Conservation (phyloP, 2,888 invertebrate species). For the Drosophila bunnanda region DNA sequence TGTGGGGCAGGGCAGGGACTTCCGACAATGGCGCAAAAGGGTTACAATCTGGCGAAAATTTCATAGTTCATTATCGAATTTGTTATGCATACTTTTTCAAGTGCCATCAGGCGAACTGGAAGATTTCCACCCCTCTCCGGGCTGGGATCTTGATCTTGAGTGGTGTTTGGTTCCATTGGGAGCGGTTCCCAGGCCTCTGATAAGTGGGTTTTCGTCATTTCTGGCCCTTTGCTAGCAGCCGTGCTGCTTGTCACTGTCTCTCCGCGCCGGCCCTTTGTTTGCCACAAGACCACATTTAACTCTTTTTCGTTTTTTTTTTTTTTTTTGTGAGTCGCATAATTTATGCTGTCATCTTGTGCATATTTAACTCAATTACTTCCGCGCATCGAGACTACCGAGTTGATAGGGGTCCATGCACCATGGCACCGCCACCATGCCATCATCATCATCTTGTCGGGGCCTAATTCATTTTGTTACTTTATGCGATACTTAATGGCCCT, state of each 20-base stretch:
- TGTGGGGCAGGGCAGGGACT: constrained; percentile 39
- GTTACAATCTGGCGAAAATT: constrained; percentile 56
- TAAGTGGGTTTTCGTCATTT: constrained; percentile 64
- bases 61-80: constrained; percentile 82
- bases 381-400: constrained; percentile 59
- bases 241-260: constrained; percentile 49
- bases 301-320: constrained; percentile 44
- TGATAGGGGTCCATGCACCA: constrained; percentile 63
- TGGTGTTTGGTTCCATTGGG: constrained; percentile 34
- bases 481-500: constrained; percentile 66
- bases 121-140: constrained; percentile 54
- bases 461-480: constrained; percentile 76
- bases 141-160: constrained; percentile 33
- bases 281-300: constrained; percentile 75
- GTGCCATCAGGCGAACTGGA: constrained; percentile 43
- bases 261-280: constrained; percentile 50
- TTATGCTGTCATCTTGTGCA: constrained; percentile 79
- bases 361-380: constrained; percentile 80
- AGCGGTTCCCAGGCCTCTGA: constrained; percentile 60
- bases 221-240: constrained; percentile 55
- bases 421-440: constrained; percentile 45
- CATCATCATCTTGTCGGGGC: constrained; percentile 56
- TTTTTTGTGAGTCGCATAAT: constrained; percentile 62
- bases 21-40: constrained; percentile 40
- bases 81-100: constrained; percentile 80